phyloP scores from a whole-genome alignment of 2,888 invertebrate species.

The Orthosia incerta region DNA sequence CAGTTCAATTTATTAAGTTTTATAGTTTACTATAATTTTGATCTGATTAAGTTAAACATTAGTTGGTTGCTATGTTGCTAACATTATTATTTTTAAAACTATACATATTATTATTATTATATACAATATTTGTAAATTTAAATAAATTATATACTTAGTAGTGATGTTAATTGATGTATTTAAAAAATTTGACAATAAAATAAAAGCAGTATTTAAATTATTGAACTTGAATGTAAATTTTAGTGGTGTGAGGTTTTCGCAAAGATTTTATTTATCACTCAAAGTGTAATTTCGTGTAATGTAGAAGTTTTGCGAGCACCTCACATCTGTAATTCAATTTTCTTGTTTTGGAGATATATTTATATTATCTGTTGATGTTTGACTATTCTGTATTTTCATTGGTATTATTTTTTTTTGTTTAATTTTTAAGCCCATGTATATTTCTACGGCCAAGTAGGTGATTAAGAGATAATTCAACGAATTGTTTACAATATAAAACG shows the following conservation, averaged over 20 bases:
- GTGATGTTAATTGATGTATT: conserved; percentile 80
- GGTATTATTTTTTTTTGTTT: conserved; percentile 86
- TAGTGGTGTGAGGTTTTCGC: conserved; percentile 45
- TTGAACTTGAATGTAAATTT: conserved; percentile 72
- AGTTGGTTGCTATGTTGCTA: conserved; percentile 71
- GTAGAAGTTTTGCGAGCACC: conserved; percentile 52
- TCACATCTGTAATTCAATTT: conserved; percentile 68
- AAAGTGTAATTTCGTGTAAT: conserved; percentile 70
- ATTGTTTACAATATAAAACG: conserved; percentile 87
- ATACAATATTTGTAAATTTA: conserved; percentile 70
- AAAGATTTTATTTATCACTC: conserved; percentile 55
- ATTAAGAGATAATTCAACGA: conserved; percentile 84
- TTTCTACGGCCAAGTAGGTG: conserved; percentile 80
- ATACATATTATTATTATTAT: conserved; percentile 58
- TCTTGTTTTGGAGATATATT: conserved; percentile 85
- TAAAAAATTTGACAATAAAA: conserved; percentile 88
- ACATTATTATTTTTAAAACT: conserved; percentile 67
- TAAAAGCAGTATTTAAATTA: conserved; percentile 89
- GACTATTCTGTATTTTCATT: conserved; percentile 86
- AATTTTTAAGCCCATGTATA: conserved; percentile 80
- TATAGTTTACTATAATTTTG: conserved; percentile 69
- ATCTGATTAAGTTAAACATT: conserved; percentile 70
- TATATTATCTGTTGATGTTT: conserved; percentile 89
- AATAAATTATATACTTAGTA: conserved; percentile 69
- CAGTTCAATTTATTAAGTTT: conserved; percentile 76